These are phyloP conservation scores for Meandrina meandrites DNA, from an alignment of 92 coral and sea anemone genomes.

Conservation along the genomic window DNA sequence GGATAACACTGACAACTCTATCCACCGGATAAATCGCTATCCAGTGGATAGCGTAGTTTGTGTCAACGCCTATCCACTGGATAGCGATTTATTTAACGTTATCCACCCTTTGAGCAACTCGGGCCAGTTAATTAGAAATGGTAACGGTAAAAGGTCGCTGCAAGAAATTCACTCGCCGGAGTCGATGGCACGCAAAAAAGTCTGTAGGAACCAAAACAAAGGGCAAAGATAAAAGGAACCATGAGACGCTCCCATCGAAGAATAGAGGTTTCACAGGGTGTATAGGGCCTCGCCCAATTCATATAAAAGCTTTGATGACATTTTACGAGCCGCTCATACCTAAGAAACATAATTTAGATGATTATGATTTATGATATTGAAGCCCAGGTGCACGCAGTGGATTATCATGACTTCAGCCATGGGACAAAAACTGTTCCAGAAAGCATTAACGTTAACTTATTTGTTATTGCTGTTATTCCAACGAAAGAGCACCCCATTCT, in stretches of 20 bases:
- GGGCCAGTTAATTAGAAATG: slow-evolving; percentile 47
- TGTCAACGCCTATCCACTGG: too few species aligned
- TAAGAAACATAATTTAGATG: slow-evolving; percentile 35
- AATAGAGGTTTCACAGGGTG: slow-evolving; percentile 12
- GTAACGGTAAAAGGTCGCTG: slow-evolving; percentile 43
- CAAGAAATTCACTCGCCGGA: slow-evolving; percentile 28
- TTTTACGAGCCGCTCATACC: slow-evolving; percentile 45
- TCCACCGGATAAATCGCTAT: too few species aligned
- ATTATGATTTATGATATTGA: not conserved
- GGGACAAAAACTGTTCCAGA: slow-evolving; percentile 49
- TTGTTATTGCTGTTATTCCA: slow-evolving; percentile 71
- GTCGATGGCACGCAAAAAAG: slow-evolving; percentile 27
- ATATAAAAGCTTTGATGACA: slow-evolving; percentile 34
- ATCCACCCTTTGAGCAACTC: too few species aligned
- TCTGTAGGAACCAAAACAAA: slow-evolving; percentile 34
- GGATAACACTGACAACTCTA: too few species aligned
- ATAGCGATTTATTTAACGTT: too few species aligned
- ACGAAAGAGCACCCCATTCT: slow-evolving; percentile 65
- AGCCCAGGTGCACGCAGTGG: not conserved
- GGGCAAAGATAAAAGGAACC: slow-evolving; percentile 48
- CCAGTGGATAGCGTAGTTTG: too few species aligned
- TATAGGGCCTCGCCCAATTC: slow-evolving; percentile 32
- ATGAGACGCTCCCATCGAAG: slow-evolving; percentile 43
- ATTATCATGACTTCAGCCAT: not conserved
- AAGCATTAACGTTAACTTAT: slow-evolving; percentile 59